Base-by-base conservation (phyloP, 2,797 vertebrate genomes). In the Rallus crepitans region DNA sequence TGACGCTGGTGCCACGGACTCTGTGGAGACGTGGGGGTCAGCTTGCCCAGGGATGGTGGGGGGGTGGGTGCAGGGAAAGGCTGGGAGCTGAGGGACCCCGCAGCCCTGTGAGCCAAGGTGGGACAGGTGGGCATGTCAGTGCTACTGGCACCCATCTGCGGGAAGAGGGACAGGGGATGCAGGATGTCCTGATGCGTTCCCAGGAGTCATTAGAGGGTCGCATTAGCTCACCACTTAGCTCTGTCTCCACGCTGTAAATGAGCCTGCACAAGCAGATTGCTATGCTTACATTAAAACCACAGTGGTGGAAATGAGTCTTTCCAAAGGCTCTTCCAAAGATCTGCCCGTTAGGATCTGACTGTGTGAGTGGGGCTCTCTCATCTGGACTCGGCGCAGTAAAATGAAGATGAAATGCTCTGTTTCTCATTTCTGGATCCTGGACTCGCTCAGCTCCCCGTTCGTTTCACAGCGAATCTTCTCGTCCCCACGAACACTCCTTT, bases 211-310 rank as follows among this genome's bases (percentile, higher is more conserved):
- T 77, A 85, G 76, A 70, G 70, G 72, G 91, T 92, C 12, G 2
- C 56, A 15, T 85, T 89, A 82, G 86, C 94, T 95, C 80, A 71
- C 53, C 75, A 4, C 91, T 95, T 53, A 80, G 77, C 86, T 89
- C 84, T 4, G 37, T 79, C 89, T 80, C 89, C 9, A 7, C 7
- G 17, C 91, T 68, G 94, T 57, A 63, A 90, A 80, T 75, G 86
- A 95, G 75, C 90, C 93, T 48, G 89, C 77, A 55, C 82, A 20
- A 87, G 93, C 89, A 90, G 85, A 83, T 94, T 90, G 87, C 87
- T 56, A 7, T 1, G 27, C 84, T 92, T 71, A 52, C 72, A 9
- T 81, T 82, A 87, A 91, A 78, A 83, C 91, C 76, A 18, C 72
- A 6, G 72, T 24, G 72, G 75, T 96, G 94, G 87, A 87, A 91